A percentile compares a stretch with the other conserved stretches of the same genome.
Conservation (phyloP, 2,113 vertebrate genomes). For the Leptosomus discolor region DNA sequence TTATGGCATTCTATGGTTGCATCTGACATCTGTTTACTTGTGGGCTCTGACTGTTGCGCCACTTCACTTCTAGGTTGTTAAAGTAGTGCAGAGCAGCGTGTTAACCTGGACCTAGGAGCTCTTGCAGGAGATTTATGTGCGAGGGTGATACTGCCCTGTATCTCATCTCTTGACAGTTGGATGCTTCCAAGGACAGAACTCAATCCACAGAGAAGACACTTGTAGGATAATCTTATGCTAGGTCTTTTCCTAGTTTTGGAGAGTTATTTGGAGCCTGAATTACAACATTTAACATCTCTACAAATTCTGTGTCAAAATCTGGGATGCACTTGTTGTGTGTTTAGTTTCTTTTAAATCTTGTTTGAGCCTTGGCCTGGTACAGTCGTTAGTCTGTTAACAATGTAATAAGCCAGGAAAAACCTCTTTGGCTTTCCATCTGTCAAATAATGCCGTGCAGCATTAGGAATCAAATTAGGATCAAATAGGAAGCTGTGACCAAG, state of each 20-base stretch:
- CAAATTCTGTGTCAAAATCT: not conserved
- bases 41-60: not conserved
- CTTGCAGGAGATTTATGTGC: not conserved
- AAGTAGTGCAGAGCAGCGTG: not conserved
- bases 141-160: not conserved
- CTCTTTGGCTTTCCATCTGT: not conserved
- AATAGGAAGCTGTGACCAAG: not conserved
- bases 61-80: not conserved
- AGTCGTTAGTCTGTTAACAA: not conserved
- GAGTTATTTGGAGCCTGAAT: not conserved
- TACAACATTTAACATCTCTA: not conserved
- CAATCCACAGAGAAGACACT: not conserved
- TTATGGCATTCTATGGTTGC: not conserved
- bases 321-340: not conserved
- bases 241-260: not conserved
- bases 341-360: not conserved
- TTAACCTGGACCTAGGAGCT: not conserved
- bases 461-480: too few species aligned
- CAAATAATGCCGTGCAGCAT: rapidly evolving
- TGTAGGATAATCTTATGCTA: not conserved
- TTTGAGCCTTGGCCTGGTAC: not conserved
- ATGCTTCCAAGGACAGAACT: rapidly evolving
- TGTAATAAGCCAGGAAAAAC: not conserved
- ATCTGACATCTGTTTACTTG: not conserved
- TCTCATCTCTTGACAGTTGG: not conserved